Evolutionary conservation across 2,888 invertebrate species (phyloP).

Genomic region (Latrodectus elegans): DNA sequence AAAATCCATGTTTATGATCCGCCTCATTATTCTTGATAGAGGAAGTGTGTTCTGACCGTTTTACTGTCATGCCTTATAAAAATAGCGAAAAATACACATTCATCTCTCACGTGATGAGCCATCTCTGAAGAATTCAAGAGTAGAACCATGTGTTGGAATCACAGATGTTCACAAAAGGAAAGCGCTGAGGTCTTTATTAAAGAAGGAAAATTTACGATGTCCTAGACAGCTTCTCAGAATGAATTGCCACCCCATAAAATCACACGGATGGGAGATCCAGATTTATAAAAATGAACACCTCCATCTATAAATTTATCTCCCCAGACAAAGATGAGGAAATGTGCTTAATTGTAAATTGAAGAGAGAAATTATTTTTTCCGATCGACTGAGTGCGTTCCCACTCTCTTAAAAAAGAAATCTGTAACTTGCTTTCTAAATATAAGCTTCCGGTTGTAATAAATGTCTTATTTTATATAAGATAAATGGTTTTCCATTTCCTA

Average conservation of each 20-base stretch:
- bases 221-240: neutral
- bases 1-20: neutral
- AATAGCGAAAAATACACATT: neutral
- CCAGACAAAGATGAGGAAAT: slow-evolving; percentile 39
- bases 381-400: slow-evolving; percentile 13
- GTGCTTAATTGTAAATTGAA: slow-evolving; percentile 32
- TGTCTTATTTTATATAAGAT: neutral
- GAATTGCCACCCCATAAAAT: neutral
- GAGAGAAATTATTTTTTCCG: slow-evolving; percentile 19
- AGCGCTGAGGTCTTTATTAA: neutral
- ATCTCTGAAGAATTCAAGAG: neutral
- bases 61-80: neutral
- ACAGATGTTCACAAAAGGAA: neutral
- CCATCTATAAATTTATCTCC: slow-evolving; percentile 32
- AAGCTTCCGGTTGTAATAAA: slow-evolving; percentile 22
- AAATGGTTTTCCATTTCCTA: neutral
- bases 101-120: neutral
- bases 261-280: slow-evolving; percentile 1
- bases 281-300: slow-evolving; percentile 36
- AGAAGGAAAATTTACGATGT: neutral
- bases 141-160: neutral
- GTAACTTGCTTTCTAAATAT: slow-evolving; percentile 18
- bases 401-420: neutral
- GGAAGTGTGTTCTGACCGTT: neutral
- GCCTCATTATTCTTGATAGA: neutral